Evolutionary conservation across 1,140 invertebrate species (phyloP), one percentile per base, ranked within the genome.

Genomic region (Drosophila trapezifrons): DNA sequence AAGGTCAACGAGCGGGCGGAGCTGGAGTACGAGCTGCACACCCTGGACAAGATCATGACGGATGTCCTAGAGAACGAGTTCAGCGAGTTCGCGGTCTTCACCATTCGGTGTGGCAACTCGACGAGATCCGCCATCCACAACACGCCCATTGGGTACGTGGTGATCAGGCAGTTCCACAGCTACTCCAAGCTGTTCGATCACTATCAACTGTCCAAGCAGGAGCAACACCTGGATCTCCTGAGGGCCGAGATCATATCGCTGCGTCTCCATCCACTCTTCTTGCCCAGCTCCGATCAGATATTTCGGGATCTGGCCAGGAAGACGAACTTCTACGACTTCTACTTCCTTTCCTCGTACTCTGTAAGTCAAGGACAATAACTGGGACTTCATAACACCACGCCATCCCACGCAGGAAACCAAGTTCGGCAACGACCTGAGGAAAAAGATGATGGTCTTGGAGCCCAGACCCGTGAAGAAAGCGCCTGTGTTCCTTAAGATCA

Each of bases 101-200:
- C 90, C 38, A 91, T 91, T 52, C 80, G 90, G 15, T 90, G 85
- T 27, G 90, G 90, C 0, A 58, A 89, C 32, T 89, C 90, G 0
- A 60, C 62, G 3, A 76, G 56, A n/a, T 35, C 80, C 1, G 69
- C 60, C 12, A 29, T 55, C 0, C 25, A 78, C 1, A 91, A 91
- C 35, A 83, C 74, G 2, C 18, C 71, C 6, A 73, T 91, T 20
- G 90, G 90, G 0, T 91, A 70, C 37, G 90, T 91, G 22, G 62
- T 89, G 2, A 6, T 91, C 1, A 56, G 80, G 8, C 51, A 52
- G 18, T 90, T 78, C 4, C 25, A 71, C 9, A n/a, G 59, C 0
- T 56, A 69, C 52, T 13, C 29, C 4, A 18, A 70, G 4, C 55
- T 91, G 3, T 46, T 29, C 5, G 25, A 55, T 7, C 78, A 89